Base-by-base conservation (phyloP, 2,797 vertebrate species). In the Enteromius viviparus region DNA sequence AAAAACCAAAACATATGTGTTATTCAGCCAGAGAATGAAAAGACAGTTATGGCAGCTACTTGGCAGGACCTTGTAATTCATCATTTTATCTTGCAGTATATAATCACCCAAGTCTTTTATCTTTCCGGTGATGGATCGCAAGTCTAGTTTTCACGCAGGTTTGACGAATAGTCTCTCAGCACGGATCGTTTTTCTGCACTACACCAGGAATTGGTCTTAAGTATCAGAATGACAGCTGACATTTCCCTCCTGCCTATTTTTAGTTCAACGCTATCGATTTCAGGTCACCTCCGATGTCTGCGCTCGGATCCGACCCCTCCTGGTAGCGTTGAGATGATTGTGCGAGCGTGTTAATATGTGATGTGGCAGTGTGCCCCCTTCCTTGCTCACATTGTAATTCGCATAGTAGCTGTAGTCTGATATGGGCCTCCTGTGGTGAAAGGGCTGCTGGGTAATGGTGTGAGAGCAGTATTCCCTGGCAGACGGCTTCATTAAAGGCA, bases 51-150 rank as follows among this genome's bases (percentile, higher is more conserved):
- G 62, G 11, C 62, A 82, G 60, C 23, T 53, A 15, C 71, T 55
- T 66, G 60, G 32, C 60, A 68, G 51, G 40, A 70, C 47, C 75
- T 29, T 70, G 65, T 84, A 70, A 49, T 66, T 51, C 82, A 71
- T 78, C 40, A 70, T 78, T 84, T 76, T 65, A 51, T 75, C 70
- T 65, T 75, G 58, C 80, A 51, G 80, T 62, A 84, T 65, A 93
- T 89, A 93, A 90, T 91, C 75, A 90, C 91, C 89, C 91, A 89
- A 64, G 90, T 92, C 92, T 94, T 94, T 94, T 94, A 94, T 94
- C 93, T 94, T 93, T 93, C 93, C 91, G 91, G 93, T 92, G 65
- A 83, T 71, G 77, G 75, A 78, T 83, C 53, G 40, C 53, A 19
- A 84, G 62, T 17, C 15, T 40, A 55, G 75, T 72, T 76, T 82